phyloP scores from a whole-genome alignment of 2,797 vertebrate species.

The Alca torda region DNA sequence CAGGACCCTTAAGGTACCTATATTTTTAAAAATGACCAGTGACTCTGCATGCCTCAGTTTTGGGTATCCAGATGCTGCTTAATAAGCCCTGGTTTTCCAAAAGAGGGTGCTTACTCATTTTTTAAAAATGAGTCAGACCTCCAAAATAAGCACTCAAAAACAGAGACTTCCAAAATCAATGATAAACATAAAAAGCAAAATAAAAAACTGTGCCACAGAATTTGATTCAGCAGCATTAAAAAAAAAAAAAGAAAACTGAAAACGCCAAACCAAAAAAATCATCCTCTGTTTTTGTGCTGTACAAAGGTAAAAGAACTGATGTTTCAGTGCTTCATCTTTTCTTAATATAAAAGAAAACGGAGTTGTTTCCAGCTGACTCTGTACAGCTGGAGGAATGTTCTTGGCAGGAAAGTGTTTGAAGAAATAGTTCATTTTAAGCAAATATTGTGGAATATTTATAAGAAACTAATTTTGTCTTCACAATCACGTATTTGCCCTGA shows the following conservation, averaged over 20 bases:
- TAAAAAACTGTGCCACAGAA: slow-evolving; percentile 30
- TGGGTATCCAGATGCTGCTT: background rate
- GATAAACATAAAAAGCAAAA: slow-evolving; percentile 54
- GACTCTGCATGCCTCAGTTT: background rate
- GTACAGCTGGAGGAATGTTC: slow-evolving; percentile 68
- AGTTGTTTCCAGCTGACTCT: slow-evolving; percentile 62
- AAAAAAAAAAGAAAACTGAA: background rate
- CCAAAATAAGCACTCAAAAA: slow-evolving; percentile 28
- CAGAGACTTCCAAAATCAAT: slow-evolving; percentile 53
- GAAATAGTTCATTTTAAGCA: slow-evolving; percentile 63
- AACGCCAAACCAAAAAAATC: background rate
- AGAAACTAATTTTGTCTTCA: slow-evolving; percentile 62
- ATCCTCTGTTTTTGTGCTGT: slow-evolving; percentile 14
- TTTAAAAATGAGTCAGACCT: slow-evolving; percentile 38
- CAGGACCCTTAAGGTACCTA: background rate
- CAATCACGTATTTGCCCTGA: background rate
- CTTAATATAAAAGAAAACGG: slow-evolving; percentile 53
- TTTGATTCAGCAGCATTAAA: slow-evolving; percentile 22
- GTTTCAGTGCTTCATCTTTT: slow-evolving; percentile 39
- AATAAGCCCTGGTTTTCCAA: slow-evolving; percentile 30
- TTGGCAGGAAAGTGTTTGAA: slow-evolving; percentile 59
- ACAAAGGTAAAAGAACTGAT: slow-evolving; percentile 3
- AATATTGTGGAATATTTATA: slow-evolving; percentile 67
- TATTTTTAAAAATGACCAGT: background rate
- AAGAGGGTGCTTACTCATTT: slow-evolving; percentile 35